Evolutionary conservation across 2,888 invertebrate genomes (phyloP).

Genomic region (Mimachlamys varia): DNA sequence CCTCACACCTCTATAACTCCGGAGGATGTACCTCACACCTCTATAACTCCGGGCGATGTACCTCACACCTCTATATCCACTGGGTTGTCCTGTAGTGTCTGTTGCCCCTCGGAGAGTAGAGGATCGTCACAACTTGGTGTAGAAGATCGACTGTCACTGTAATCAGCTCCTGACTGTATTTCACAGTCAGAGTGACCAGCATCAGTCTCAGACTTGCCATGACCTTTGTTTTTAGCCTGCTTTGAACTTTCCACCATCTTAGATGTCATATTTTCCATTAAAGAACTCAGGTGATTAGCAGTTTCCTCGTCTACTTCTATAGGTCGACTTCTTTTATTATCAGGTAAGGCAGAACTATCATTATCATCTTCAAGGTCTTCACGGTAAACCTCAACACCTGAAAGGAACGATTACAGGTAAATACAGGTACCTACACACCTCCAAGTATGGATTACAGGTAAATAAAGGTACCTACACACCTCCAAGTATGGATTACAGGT

Average conservation of each 20-base stretch:
- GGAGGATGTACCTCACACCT: no score
- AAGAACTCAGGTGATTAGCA: conserved; percentile 45
- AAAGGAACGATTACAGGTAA: neutral
- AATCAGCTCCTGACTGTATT: conserved; percentile 39
- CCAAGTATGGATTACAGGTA: neutral
- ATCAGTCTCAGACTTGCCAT: neutral
- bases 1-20: no score
- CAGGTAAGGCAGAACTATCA: neutral
- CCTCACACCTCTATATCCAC: conserved; percentile 23
- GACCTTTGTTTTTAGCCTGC: conserved; percentile 39
- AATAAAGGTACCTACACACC: neutral
- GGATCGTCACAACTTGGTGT: conserved; percentile 39
- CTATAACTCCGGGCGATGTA: neutral
- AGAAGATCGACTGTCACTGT: conserved; percentile 37
- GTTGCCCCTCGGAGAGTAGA: conserved; percentile 27
- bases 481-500: neutral
- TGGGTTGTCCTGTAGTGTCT: neutral
- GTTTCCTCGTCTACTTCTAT: conserved; percentile 38
- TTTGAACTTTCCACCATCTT: conserved; percentile 46
- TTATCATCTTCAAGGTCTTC: neutral
- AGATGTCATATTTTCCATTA: conserved; percentile 50
- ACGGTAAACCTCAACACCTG: conserved; percentile 2
- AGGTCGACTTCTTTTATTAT: neutral
- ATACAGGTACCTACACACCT: neutral
- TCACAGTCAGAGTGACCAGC: conserved; percentile 32